Evolutionary conservation across 2,113 vertebrate species (phyloP).

Genomic region (Anguilla japonica): DNA sequence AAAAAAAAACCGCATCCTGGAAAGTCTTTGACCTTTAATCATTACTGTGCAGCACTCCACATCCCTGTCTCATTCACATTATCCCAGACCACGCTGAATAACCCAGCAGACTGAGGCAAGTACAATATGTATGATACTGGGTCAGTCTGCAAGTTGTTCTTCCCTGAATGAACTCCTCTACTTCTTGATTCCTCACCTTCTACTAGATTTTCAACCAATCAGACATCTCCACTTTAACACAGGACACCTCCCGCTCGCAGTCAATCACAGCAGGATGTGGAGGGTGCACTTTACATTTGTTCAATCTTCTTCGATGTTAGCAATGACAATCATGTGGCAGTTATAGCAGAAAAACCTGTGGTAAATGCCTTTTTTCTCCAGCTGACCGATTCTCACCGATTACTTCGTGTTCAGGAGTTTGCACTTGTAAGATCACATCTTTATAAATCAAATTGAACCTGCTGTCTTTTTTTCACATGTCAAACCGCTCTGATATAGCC

Average conservation of each 20-base stretch:
- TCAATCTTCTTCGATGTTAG: no score
- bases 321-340: no score
- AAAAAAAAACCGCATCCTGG: neutral
- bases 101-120: neutral
- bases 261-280: neutral
- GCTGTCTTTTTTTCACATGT: neutral
- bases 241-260: neutral
- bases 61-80: no score
- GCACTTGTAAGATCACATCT: neutral
- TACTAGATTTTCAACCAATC: neutral
- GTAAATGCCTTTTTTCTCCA: no score
- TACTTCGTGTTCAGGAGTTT: no score
- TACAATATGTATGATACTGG: neutral
- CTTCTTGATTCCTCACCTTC: neutral
- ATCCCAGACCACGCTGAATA: no score
- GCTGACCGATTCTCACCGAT: neutral
- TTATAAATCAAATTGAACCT: neutral
- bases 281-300: no score
- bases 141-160: neutral
- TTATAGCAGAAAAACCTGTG: no score
- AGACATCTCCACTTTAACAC: neutral
- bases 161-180: neutral
- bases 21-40: no score
- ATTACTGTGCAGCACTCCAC: no score
- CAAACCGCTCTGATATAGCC: no score